Percentiles rank a stretch among this genome's conserved stretches.
Conservation (phyloP, 2,113 vertebrate species). For the Mormoops blainvillei region DNA sequence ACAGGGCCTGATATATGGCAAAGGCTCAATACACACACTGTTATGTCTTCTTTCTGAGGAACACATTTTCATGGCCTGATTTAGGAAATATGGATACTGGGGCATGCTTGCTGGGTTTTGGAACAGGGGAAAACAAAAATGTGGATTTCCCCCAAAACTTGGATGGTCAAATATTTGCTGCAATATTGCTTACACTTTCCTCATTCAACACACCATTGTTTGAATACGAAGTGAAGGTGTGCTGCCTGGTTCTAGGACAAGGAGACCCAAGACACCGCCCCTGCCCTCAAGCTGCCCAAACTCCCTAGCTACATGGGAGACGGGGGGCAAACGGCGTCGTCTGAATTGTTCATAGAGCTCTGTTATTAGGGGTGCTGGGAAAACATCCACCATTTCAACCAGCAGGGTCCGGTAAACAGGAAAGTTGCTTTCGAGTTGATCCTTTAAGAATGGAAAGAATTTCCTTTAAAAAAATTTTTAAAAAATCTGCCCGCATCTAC, state of each 20-base stretch:
- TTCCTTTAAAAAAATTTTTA: background rate
- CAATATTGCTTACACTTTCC: background rate
- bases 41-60: background rate
- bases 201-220: background rate
- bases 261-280: background rate
- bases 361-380: background rate
- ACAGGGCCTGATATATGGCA: background rate
- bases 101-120: background rate
- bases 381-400: background rate
- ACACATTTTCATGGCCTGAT: background rate
- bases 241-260: background rate
- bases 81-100: background rate
- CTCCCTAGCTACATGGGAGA: background rate
- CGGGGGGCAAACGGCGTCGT: background rate
- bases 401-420: background rate
- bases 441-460: conserved; percentile 60
- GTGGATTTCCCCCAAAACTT: background rate
- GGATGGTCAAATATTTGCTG: background rate
- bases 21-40: background rate
- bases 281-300: background rate
- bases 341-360: background rate
- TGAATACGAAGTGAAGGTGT: background rate
- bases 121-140: background rate
- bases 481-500: background rate
- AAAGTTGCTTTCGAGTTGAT: conserved; percentile 33